Base-by-base conservation (phyloP, 2,797 vertebrate species). In the Danio aesculapii region DNA sequence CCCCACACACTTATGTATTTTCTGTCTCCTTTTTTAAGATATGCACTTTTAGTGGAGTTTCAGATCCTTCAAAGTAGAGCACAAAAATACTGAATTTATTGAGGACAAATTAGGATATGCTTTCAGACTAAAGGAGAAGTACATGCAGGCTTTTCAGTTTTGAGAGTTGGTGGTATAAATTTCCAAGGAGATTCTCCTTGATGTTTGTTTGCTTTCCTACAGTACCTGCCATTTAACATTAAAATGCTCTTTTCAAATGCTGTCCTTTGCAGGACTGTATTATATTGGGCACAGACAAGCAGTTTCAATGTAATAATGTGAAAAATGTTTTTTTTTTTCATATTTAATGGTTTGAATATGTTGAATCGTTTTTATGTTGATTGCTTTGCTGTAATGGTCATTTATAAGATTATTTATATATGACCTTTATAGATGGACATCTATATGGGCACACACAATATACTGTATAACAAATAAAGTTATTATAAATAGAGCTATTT, bases 201-300 rank as follows among this genome's bases (percentile, higher is more conserved):
- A 30, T 50, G 9, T 46, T 53, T n/a, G 2, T 63, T 71, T 12
- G 30, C 66, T 75, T 63, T 47, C 66, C 55, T 21, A 16, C 53
- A 46, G 39, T 55, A 14, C 6, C 59, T 52, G 16, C 44, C 41
- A 76, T 63, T 57, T 57, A 21, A 59, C 19, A 58, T 44, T 75
- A 9, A 43, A 30, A 47, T 62, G 17, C 63, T 69, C 17, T 16
- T 84, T 41, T 16, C 41, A 41, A 62, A 62, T 61, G 21, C 58
- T 17, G 64, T 53, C 21, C 53, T 19, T 55, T 59, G 73, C 30
- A 69, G 43, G 10, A 3, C 21, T 59, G 55, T 39, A 41, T 57
- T 81, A 76, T 84, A 44, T 13, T 17, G n/a, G 57, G 46, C 49
- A 71, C 39, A 17, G 75, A 14, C 21, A 64, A 66, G 19, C 71